Base-by-base conservation (phyloP, 2,113 vertebrate species). In the Gymnorhina tibicen region DNA sequence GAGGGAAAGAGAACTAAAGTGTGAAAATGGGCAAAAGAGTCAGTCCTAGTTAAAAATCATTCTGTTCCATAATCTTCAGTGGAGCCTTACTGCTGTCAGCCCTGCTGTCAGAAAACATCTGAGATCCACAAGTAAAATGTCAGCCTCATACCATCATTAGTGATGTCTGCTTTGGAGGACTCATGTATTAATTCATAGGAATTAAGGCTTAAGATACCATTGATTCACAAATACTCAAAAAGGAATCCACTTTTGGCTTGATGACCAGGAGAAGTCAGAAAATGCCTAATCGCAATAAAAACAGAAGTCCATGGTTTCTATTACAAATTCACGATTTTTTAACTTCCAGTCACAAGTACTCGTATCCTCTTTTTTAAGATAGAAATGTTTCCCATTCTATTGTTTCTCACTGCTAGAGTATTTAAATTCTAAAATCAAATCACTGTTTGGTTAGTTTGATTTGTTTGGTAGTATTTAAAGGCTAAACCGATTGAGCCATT, bases 391-490 rank as follows among this genome's bases (percentile, higher is more conserved):
- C 33, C 19, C 35, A 49, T 67, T 76, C 22, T 46, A 24, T 59
- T 80, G 4, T 74, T 93, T 95, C 39, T 93, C 21, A 75, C 18
- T 23, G 44, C 16, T 79, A 76, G 11, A 27, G 7, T 30, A 69
- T 58, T 90, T 58, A 90, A 68, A 79, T 66, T 73, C 21, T 67
- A 20, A 79, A 79, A 41, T 5, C 3, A 64, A 47, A 23, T 56
- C n/a, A 76, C 16, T 16, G 5, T 73, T 91, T 80, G 46, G 46
- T 77, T 37, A 16, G 5, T 69, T 77, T 67, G 35, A 67, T 67
- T 76, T 73, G 11, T 76, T 88, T 88, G 42, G 30, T 70, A 84
- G 26, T 46, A 59, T 84, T 86, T 80, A 88, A 90, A 83, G 63
- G 49, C 16, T 42, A 80, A 96, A 86, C 26, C 86, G 75, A 84